Percentiles rank a stretch among this genome's conserved stretches.
These are phyloP conservation scores for Noctua comes DNA, from an alignment of 2,888 invertebrate species.

Conservation along the genomic window DNA sequence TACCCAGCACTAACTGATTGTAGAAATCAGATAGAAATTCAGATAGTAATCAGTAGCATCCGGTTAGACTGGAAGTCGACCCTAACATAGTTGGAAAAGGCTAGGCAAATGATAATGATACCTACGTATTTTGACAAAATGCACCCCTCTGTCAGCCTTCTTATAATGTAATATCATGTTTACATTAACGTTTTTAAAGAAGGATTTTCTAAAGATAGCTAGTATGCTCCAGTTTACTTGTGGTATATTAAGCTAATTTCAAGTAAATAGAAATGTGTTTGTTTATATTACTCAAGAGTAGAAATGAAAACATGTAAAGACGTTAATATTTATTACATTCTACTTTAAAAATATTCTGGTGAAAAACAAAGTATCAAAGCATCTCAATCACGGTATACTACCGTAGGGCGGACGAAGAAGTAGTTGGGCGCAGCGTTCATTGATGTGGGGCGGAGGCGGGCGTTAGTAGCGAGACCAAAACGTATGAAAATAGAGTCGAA, in stretches of 20 bases:
- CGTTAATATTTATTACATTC: neutral
- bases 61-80: neutral
- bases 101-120: neutral
- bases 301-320: neutral
- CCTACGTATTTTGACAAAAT: neutral
- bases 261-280: neutral
- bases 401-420: constrained; percentile 79
- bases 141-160: neutral
- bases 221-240: neutral
- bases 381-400: constrained; percentile 45
- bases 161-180: neutral
- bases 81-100: neutral
- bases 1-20: neutral
- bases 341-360: neutral
- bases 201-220: too few species aligned
- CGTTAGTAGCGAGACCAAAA: constrained; percentile 78
- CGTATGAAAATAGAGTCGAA: constrained; percentile 81
- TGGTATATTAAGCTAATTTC: neutral
- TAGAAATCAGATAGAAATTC: neutral
- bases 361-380: constrained; percentile 72
- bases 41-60: neutral
- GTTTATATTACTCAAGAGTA: neutral
- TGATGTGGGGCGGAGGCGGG: constrained; percentile 85
- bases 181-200: neutral
- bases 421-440: constrained; percentile 82